A percentile compares a stretch with the other conserved stretches of the same genome.
Evolutionary conservation across 2,888 invertebrate species (phyloP).

Genomic region (Lasioglossum malachurum): DNA sequence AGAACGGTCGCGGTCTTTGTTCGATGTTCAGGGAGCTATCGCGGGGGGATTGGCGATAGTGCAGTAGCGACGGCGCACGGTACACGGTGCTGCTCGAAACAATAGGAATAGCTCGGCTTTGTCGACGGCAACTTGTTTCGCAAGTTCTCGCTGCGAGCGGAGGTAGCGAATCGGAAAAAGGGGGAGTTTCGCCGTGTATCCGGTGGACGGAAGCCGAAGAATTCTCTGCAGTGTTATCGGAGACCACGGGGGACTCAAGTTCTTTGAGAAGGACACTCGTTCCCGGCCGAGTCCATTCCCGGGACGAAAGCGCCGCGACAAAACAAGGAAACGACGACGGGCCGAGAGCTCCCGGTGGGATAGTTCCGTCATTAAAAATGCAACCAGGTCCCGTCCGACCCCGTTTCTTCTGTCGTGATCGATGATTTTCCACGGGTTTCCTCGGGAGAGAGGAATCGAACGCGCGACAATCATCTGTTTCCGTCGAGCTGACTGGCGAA

Average conservation of each 20-base stretch:
- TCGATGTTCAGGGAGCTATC: not conserved
- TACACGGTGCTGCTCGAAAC: conserved; percentile 41
- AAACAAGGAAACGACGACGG: not conserved
- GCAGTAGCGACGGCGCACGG: not conserved
- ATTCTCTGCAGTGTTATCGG: conserved; percentile 37
- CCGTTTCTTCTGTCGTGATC: not conserved
- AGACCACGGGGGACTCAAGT: conserved; percentile 22
- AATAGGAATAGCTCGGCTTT: conserved; percentile 59
- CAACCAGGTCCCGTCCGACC: not conserved
- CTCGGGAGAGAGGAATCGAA: conserved; percentile 1
- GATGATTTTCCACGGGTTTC: not conserved
- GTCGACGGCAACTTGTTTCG: conserved; percentile 63
- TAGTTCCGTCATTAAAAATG: not conserved
- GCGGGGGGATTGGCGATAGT: not conserved
- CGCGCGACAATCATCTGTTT: conserved; percentile 34
- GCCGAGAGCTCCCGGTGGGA: not conserved
- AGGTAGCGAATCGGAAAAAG: conserved; percentile 26
- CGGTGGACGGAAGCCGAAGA: conserved; percentile 30
- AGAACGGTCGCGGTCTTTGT: not conserved
- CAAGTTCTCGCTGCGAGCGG: conserved; percentile 38
- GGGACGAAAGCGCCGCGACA: not conserved
- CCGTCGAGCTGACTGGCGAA: conserved; percentile 23
- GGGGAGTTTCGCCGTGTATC: conserved; percentile 7
- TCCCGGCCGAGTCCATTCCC: not conserved
- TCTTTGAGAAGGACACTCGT: conserved; percentile 5